phyloP scores from a whole-genome alignment of 2,797 vertebrate genomes.

The Poecilia gillii region DNA sequence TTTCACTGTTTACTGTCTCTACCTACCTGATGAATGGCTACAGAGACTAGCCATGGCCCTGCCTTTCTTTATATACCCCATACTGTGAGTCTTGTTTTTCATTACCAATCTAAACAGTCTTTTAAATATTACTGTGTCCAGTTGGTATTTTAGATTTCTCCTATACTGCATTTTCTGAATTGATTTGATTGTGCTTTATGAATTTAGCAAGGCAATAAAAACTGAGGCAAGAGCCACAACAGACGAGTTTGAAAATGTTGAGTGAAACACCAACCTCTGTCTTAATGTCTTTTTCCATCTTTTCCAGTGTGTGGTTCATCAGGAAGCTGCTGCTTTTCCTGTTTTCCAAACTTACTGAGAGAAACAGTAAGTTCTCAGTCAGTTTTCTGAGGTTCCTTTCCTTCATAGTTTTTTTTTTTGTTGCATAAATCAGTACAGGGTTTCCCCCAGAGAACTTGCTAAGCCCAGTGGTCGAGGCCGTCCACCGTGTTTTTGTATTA shows the following conservation, averaged over 20 bases:
- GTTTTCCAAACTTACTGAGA: constrained; percentile 95
- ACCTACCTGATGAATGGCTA: constrained; percentile 90
- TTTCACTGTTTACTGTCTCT: constrained; percentile 90
- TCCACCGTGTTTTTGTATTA: too few species aligned
- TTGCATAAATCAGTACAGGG: too few species aligned
- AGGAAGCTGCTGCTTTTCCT: constrained; percentile 92
- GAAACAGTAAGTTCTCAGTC: constrained; percentile 88
- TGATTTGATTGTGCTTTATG: not conserved
- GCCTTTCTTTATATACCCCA: constrained; percentile 92
- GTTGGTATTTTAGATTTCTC: not conserved
- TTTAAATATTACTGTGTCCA: not conserved
- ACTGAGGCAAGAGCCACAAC: not conserved
- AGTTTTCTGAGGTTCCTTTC: not conserved
- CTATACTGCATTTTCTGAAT: not conserved
- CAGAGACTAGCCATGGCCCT: constrained; percentile 87
- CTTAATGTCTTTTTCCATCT: constrained; percentile 12
- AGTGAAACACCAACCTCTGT: not conserved
- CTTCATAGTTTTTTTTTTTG: too few species aligned
- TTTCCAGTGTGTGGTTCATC: constrained; percentile 89
- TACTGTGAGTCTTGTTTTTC: constrained; percentile 85
- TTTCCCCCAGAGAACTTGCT: too few species aligned
- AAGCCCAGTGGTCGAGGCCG: too few species aligned
- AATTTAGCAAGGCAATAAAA: not conserved
- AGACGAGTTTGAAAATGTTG: not conserved
- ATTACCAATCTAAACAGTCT: not conserved